Conservation (phyloP, 2,888 invertebrate species). For the Philereme vetulata region DNA sequence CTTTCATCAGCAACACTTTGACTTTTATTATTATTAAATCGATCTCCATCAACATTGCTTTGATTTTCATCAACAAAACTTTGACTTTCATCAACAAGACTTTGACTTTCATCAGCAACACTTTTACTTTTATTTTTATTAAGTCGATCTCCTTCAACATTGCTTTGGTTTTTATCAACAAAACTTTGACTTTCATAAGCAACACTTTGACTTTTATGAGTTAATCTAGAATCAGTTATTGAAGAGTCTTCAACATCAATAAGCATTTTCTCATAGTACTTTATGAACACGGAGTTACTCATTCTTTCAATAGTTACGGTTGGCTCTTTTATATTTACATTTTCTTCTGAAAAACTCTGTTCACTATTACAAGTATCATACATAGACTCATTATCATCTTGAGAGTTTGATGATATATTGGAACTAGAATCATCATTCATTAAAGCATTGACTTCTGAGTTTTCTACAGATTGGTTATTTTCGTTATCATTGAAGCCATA, state of each 20-base stretch:
- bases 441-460: conserved; percentile 10
- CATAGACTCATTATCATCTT: conserved; percentile 52
- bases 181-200: background rate
- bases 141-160: too few relatives aligned
- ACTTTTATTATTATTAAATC: background rate
- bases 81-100: background rate
- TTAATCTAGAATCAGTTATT: conserved; percentile 4
- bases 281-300: conserved; percentile 55
- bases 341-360: conserved; percentile 35
- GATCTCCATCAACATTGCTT: background rate
- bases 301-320: conserved; percentile 57
- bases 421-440: conserved; percentile 13
- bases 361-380: conserved; percentile 72
- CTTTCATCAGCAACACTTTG: background rate
- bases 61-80: conserved; percentile 4
- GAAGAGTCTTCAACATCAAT: conserved; percentile 8
- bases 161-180: conserved; percentile 9
- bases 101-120: background rate
- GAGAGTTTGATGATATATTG: conserved; percentile 25
- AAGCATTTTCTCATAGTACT: conserved; percentile 52
- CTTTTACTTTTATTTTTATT: background rate
- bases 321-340: conserved; percentile 44
- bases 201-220: conserved; percentile 25
- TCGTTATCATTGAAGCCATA: conserved; percentile 14
- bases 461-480: conserved; percentile 6